Percentiles rank a stretch among this genome's conserved stretches.
These are phyloP conservation scores for Leptocoma aspasia DNA, from an alignment of 2,113 vertebrate genomes.

Conservation along the genomic window DNA sequence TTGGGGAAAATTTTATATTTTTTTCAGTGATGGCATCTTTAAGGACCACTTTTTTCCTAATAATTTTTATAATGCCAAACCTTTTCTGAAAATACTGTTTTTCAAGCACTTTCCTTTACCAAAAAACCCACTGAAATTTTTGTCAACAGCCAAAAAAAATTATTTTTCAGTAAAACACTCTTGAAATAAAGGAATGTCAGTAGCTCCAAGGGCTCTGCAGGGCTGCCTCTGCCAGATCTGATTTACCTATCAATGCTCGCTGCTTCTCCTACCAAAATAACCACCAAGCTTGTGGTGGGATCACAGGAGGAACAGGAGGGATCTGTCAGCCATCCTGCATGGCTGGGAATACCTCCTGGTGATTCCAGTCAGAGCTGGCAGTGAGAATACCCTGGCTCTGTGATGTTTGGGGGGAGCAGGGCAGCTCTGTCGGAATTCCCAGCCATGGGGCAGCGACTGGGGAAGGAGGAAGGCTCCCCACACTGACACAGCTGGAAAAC, in stretches of 20 bases:
- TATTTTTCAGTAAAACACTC: neutral
- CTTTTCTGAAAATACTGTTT: fast-evolving
- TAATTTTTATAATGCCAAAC: neutral
- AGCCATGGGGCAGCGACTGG: neutral
- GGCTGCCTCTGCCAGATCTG: neutral
- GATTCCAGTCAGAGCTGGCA: neutral
- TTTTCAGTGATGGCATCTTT: neutral
- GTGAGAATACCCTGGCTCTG: neutral
- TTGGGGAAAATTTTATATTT: neutral
- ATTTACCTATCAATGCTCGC: neutral
- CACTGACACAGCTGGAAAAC: neutral
- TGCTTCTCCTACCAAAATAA: neutral
- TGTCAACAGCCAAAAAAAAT: neutral
- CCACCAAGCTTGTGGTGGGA: neutral
- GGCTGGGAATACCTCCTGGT: fast-evolving
- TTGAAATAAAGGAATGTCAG: neutral
- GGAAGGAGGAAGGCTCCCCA: neutral
- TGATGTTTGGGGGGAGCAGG: neutral
- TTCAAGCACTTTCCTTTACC: neutral
- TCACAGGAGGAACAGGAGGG: neutral
- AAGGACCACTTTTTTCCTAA: neutral
- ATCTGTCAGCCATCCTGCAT: neutral
- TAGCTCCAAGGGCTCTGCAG: neutral
- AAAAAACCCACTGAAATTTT: neutral
- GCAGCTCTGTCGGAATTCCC: neutral